Conservation (phyloP, 2,113 vertebrate species). For the Oryzias celebensis region DNA sequence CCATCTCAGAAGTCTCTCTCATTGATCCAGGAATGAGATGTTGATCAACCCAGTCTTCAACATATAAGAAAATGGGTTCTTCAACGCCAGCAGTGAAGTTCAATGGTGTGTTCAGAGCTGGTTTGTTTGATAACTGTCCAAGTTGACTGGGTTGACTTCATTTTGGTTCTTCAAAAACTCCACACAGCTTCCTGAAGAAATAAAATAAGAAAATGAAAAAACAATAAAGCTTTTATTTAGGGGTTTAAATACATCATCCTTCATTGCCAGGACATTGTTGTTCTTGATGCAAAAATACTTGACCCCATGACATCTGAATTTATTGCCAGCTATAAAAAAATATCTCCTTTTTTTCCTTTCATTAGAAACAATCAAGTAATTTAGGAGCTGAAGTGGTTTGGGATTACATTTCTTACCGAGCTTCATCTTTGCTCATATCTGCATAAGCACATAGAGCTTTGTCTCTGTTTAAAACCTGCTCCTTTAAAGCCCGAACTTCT, state of each 20-base stretch:
- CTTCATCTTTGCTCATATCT: conserved; percentile 52
- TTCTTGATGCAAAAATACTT: too few relatives aligned
- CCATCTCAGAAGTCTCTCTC: background rate
- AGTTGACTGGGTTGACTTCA: conserved; percentile 8
- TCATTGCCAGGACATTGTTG: too few relatives aligned
- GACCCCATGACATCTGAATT: too few relatives aligned
- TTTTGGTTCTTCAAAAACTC: background rate
- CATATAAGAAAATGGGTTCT: background rate
- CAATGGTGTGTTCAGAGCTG: background rate
- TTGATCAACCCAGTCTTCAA: background rate
- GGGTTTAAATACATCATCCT: too few relatives aligned
- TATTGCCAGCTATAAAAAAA: too few relatives aligned
- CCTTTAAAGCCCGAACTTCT: conserved; percentile 50
- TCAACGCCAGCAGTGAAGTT: background rate
- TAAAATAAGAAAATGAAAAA: conserved; percentile 7
- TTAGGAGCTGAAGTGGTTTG: too few relatives aligned
- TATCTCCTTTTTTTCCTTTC: too few relatives aligned
- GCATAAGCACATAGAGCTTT: conserved; percentile 64
- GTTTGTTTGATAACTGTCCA: background rate
- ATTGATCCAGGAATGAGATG: background rate
- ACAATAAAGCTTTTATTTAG: conserved; percentile 1
- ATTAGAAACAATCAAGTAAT: too few relatives aligned
- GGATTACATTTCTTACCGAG: conserved; percentile 56
- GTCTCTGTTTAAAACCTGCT: conserved; percentile 67
- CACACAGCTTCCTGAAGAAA: conserved; percentile 62